phyloP scores from a whole-genome alignment of 2,888 invertebrate species.

The Psylliodes chrysocephalus region DNA sequence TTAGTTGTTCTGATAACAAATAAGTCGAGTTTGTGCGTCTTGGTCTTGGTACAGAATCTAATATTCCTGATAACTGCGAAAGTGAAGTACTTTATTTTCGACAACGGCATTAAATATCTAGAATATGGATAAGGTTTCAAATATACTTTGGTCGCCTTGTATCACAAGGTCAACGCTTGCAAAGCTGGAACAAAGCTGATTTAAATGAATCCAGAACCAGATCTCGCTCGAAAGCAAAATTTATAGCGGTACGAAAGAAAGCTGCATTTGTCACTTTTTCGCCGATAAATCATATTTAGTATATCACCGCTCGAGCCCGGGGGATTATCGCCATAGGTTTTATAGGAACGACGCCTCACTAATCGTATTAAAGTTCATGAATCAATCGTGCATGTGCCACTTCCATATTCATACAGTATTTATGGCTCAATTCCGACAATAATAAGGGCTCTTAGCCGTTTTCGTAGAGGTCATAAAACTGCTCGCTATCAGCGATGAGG shows the following conservation, averaged over 20 bases:
- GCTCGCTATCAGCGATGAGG: slow-evolving; percentile 10
- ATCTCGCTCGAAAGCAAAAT: slow-evolving; percentile 9
- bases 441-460: slow-evolving; percentile 5
- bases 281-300: slow-evolving; percentile 19
- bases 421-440: slow-evolving; percentile 18
- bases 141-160: no score
- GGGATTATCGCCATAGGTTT: slow-evolving; percentile 21
- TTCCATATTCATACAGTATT: slow-evolving; percentile 12
- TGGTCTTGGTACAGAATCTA: no score
- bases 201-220: not conserved
- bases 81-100: no score
- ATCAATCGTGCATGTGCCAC: slow-evolving; percentile 32
- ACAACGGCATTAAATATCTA: no score
- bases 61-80: no score
- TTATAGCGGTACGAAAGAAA: slow-evolving; percentile 12
- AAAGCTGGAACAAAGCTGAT: not conserved
- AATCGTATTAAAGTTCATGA: slow-evolving; percentile 32
- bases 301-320: slow-evolving; percentile 1
- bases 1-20: no score
- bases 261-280: slow-evolving; percentile 2
- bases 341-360: not conserved
- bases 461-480: slow-evolving; percentile 5
- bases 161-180: not conserved
- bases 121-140: no score
- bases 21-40: no score